These are phyloP conservation scores for Oconnorella tubifera DNA, from an alignment of 2,888 invertebrate species.

Conservation along the genomic window DNA sequence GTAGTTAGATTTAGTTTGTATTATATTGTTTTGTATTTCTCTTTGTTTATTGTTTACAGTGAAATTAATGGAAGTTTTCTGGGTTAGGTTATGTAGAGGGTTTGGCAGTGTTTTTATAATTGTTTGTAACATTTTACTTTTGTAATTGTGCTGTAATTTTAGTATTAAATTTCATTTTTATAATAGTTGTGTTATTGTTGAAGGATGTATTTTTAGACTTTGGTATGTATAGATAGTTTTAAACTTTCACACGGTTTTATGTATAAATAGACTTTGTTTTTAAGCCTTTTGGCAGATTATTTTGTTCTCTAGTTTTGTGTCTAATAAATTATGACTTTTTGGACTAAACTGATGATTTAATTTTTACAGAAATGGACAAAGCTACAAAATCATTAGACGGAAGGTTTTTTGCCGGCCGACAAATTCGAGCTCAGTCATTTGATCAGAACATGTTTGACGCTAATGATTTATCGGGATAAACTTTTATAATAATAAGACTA, in stretches of 20 bases:
- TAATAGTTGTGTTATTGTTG: too few species aligned
- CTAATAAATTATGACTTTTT: background rate
- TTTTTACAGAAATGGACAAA: conserved; percentile 74
- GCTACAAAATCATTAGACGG: conserved; percentile 83
- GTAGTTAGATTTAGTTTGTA: too few species aligned
- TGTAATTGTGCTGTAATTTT: too few species aligned
- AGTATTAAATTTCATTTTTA: too few species aligned
- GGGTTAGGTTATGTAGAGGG: too few species aligned
- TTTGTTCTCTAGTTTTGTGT: background rate
- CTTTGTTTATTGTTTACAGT: too few species aligned
- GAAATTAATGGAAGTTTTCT: background rate
- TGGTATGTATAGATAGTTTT: background rate
- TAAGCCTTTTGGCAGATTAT: background rate
- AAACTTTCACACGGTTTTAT: background rate
- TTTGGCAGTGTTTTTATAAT: too few species aligned
- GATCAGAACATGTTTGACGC: conserved; percentile 95
- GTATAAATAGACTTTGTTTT: background rate
- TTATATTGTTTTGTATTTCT: too few species aligned
- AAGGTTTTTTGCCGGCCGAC: conserved; percentile 90
- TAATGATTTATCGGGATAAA: conserved; percentile 75
- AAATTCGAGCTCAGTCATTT: conserved; percentile 87
- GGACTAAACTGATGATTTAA: conserved; percentile 29
- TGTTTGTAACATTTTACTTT: too few species aligned
- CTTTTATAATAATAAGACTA: too few species aligned
- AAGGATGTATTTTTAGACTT: too few species aligned